Evolutionary conservation across 2,113 vertebrate genomes (phyloP), one percentile per base, ranked within the genome.

Genomic region (Sula dactylatra): DNA sequence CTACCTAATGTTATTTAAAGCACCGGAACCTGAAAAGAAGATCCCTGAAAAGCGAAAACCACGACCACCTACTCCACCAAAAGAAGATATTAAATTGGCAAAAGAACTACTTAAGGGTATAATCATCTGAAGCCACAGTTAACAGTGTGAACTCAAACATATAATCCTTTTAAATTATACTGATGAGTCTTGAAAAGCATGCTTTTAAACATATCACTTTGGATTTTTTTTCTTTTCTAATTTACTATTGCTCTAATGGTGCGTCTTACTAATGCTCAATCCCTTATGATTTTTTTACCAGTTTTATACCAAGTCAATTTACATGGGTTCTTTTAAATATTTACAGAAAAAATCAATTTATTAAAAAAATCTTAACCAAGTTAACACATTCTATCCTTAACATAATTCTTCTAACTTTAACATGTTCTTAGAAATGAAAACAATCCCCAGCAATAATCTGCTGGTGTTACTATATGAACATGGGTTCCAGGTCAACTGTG

Each of bases 51-150:
- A 98, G 91, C 95, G 98, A 87, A 98, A 98, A 87, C 97, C 98
- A 29, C 90, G 79, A 13, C 85, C 94, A 59, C 97, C 96, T 89
- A 17, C 97, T 93, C 92, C 96, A 86, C 98, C 98, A 87, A 97
- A 42, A 88, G 98, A 98, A 97, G 98, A 98, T 32, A 92, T 98
- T 86, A 98, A 98, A 94, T 86, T 98, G 91, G 98, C 98, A 97
- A 93, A 97, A 36, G 96, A 98, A 44, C 98, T 98, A 34, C 97
- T 98, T 87, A 98, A 98, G 98, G 98, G 98, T 99, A 99, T 95
- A 97, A 95, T 81, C 65, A 86, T 44, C 52, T 58, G 47, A 88
- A 92, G 58, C 45, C 65, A 61, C 66, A 79, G 67, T 93, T 95
- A 94, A 87, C 93, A 94, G 31, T 45, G 49, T 77, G 76, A 94